Percentiles rank a stretch among this genome's conserved stretches.
Evolutionary conservation across 2,113 vertebrate species (phyloP).

Genomic region (Heterocephalus glaber): DNA sequence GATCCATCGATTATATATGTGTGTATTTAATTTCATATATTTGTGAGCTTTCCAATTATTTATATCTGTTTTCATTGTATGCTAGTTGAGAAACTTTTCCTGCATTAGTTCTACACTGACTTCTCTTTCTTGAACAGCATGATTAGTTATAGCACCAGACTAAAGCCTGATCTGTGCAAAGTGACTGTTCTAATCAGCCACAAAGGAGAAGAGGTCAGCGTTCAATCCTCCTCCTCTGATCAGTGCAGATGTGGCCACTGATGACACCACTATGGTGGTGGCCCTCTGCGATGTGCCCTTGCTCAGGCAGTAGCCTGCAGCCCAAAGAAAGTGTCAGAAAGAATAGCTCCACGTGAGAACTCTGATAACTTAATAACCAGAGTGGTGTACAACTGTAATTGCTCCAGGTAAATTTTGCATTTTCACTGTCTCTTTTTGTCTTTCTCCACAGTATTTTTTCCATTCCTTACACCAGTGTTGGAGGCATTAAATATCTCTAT

Average conservation of each 20-base stretch:
- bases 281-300: background rate
- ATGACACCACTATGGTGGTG: background rate
- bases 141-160: background rate
- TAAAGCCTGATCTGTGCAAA: background rate
- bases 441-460: constrained; percentile 44
- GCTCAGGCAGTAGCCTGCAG: background rate
- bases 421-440: constrained; percentile 23
- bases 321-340: background rate
- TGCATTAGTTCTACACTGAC: background rate
- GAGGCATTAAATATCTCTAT: background rate
- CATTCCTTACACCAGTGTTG: constrained; percentile 48
- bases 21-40: background rate
- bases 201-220: background rate
- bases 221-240: background rate
- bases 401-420: background rate
- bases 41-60: background rate
- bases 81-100: background rate
- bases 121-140: background rate
- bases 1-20: background rate
- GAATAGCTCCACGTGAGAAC: background rate
- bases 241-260: background rate
- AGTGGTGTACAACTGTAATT: background rate
- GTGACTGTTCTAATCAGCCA: background rate
- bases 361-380: background rate
- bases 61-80: background rate